Evolutionary conservation across 2,888 invertebrate species (phyloP), one percentile per base, ranked within the genome.

Genomic region (Agrochola macilenta): DNA sequence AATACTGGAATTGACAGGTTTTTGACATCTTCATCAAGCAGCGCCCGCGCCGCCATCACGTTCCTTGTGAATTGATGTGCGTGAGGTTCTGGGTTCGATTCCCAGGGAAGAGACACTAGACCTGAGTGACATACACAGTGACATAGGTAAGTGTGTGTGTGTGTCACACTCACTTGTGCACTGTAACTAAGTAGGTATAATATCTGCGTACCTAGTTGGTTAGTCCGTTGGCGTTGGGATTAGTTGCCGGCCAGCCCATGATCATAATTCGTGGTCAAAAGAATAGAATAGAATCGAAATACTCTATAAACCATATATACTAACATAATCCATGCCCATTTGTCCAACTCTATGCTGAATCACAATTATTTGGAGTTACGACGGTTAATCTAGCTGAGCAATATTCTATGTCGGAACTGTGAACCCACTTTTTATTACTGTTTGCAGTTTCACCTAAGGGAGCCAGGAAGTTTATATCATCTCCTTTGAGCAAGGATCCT

Each of bases 381-480:
- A 26, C 58, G 58, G 14, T 66, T 20, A 65, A n/a, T 8, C 14
- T n/a, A n/a, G n/a, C n/a, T 39, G 12, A 20, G 49, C 12, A n/a
- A 14, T 49, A 39, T 54, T 66, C 12, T 69, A 35, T 35, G 8
- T 30, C 26, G 14, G 35, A 57, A 39, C 3, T 17, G 7, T 54
- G 39, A 57, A n/a, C 7, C 11, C 35, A n/a, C 39, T 30, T 64
- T 54, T 52, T 71, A 17, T 64, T 64, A 46, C 17, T 54, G 46
- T 74, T 81, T 76, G 11, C 69, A 81, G 81, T 64, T 49, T 23
- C 76, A 43, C 69, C 39, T 54, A 69, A n/a, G 39, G 76, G 81
- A 49, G 46, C 49, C n/a, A 72, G 39, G 17, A 81, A 66, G 35
- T 17, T 23, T 17, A 61, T 69, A 61, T 61, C 72, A 52, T 52